Conservation (phyloP, 2,888 invertebrate species). For the Conus canariensis region DNA sequence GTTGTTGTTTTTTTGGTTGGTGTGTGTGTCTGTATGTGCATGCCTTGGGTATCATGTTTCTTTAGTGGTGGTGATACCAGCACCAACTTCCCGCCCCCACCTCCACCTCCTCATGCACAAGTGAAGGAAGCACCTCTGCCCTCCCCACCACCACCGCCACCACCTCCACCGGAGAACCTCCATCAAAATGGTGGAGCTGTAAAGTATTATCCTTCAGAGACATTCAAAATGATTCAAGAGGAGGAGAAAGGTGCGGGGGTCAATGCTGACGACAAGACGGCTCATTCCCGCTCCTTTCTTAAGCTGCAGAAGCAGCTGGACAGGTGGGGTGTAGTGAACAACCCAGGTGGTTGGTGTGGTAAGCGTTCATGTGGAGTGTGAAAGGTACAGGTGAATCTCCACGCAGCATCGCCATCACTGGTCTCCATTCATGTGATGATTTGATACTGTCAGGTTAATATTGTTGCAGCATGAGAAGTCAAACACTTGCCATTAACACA, state of each 20-base stretch:
- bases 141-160: conserved; percentile 38
- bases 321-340: conserved; percentile 49
- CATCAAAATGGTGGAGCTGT: conserved; percentile 41
- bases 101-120: conserved; percentile 19
- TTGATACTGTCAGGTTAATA: too few relatives aligned
- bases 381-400: too few relatives aligned
- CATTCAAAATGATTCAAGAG: conserved; percentile 69
- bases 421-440: too few relatives aligned
- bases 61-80: conserved; percentile 22
- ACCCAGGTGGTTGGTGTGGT: background rate
- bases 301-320: conserved; percentile 66
- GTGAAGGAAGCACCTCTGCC: background rate
- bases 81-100: conserved; percentile 24
- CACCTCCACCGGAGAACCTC: conserved; percentile 28
- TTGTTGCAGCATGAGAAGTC: too few relatives aligned
- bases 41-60: conserved; percentile 16
- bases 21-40: background rate
- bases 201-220: conserved; percentile 70
- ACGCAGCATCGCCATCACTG: too few relatives aligned
- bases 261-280: conserved; percentile 52
- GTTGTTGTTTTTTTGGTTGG: background rate
- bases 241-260: conserved; percentile 52
- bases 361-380: too few relatives aligned
- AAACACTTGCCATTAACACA: too few relatives aligned
- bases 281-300: conserved; percentile 70